Base-by-base conservation (phyloP, 2,113 vertebrate species). In the Scalopus aquaticus region DNA sequence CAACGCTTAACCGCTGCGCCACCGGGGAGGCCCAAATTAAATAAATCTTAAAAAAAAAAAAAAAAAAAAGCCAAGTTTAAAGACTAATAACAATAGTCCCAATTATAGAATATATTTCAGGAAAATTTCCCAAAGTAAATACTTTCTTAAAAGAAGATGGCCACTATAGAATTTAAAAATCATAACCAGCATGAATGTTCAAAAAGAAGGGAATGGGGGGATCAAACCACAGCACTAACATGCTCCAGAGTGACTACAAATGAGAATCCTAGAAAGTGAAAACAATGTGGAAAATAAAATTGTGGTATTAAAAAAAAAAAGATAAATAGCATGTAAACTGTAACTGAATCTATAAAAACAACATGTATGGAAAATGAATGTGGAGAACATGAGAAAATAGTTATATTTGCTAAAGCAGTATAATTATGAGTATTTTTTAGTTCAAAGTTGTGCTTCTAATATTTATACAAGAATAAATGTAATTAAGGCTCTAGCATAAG, bases 141-240 rank as follows among this genome's bases (percentile, higher is more conserved):
- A 54, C 24, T 90, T 84, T 93, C 62, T 58, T 79, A 88, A 6
- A 77, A 80, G 49, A 89, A 95, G 24, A 96, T 65, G 60, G 46
- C 81, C 60, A 94, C 28, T 72, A 64, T 1, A 73, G 67, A 62
- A 82, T 42, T 54, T 46, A n/a, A 39, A 88, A 64, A 44, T 24
- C 19, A 79, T 51, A 70, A 70, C 62, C 22, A 84, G 44, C 22
- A 62, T 28, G 64, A 86, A 74, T 17, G 9, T 70, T 51, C 80
- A 65, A 81, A 93, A 85, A 54, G 54, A 72, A 90, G 22, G 35
- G 19, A 84, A 86, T 5, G 15, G 37, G 37, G 35, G 86, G 16
- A 30, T 81, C 30, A 37, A 58, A 80, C 46, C 51, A 26, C 10
- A 78, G 44, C 37, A 74, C 15, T 16, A 35, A 64, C 56, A 91